Percentiles rank a stretch among this genome's conserved stretches.
phyloP scores from a whole-genome alignment of 2,888 invertebrate species.

The Cephus runcator region DNA sequence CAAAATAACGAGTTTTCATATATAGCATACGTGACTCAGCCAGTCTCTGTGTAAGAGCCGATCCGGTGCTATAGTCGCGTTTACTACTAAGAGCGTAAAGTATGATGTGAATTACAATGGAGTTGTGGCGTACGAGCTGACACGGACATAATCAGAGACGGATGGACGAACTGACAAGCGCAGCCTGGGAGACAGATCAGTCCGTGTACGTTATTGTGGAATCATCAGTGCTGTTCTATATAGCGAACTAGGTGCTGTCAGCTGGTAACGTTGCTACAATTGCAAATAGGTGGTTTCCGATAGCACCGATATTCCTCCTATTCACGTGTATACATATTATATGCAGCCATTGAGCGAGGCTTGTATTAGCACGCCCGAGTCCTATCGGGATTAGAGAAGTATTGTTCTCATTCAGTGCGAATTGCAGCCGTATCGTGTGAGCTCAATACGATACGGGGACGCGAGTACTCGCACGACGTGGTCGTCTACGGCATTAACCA shows the following conservation, averaged over 20 bases:
- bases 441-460: background rate
- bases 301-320: slow-evolving; percentile 22
- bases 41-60: background rate
- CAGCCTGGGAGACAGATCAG: background rate
- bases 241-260: slow-evolving; percentile 15
- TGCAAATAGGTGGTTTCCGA: slow-evolving; percentile 26
- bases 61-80: too few species aligned
- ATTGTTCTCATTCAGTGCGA: background rate
- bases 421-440: background rate
- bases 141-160: background rate
- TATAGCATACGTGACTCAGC: background rate
- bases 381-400: background rate
- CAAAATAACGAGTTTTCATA: too few species aligned
- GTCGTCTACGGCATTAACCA: background rate
- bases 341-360: background rate
- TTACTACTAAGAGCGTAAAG: too few species aligned
- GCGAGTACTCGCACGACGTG: background rate
- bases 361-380: background rate
- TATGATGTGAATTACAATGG: background rate
- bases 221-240: slow-evolving; percentile 25
- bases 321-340: background rate
- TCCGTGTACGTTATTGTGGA: slow-evolving; percentile 36
- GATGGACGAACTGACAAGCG: background rate
- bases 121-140: background rate
- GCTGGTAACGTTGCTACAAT: slow-evolving; percentile 29